Base-by-base conservation (phyloP, 2,113 vertebrate species). In the Platanista minor region DNA sequence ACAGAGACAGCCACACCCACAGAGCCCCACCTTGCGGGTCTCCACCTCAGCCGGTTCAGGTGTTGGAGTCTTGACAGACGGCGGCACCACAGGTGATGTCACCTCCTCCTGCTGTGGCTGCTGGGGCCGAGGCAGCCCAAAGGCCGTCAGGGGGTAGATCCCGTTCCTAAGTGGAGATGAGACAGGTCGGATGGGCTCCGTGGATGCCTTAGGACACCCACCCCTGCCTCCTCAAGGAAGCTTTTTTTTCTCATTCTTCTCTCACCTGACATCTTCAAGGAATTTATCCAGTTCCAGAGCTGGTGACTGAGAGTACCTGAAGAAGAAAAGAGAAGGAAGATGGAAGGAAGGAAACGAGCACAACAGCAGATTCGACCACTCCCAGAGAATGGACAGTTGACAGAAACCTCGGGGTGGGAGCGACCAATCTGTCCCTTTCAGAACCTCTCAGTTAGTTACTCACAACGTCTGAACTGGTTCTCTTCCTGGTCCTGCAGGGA, bases 261-360 rank as follows among this genome's bases (percentile, higher is more conserved):
- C 98, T 98, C 95, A 99, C 99, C 99, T 99, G 66, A 99, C 99
- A 93, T 99, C 99, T 98, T 99, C 99, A 90, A 99, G 98, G 98
- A 99, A 99, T 96, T 99, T 99, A 98, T 99, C 99, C 96, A 99
- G 95, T 97, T 99, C 99, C 86, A 99, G 97, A 0, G 99, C 99
- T 92, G 99, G 99, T 97, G 99, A 99, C 54, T 99, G 99, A 12
- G 99, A 99, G 89, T 99, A 99, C 95, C 99, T 99, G 93, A 3
- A 52, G 10, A 1, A 91, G 69, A 77, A 43, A 64, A 57, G 41
- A 94, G 20, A 59, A 41, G 31, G 46, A 66, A 21, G 33, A 33
- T 61, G 33, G 1, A 41, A 90, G 21, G 10, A 82, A 71, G 29
- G 41, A 86, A 91, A 74, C 20, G 80, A 69, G 72, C 33, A 59